A percentile compares a stretch with the other conserved stretches of the same genome.
These are phyloP conservation scores for Drosophila longiperda DNA, from an alignment of 2,888 invertebrate species.

Conservation along the genomic window DNA sequence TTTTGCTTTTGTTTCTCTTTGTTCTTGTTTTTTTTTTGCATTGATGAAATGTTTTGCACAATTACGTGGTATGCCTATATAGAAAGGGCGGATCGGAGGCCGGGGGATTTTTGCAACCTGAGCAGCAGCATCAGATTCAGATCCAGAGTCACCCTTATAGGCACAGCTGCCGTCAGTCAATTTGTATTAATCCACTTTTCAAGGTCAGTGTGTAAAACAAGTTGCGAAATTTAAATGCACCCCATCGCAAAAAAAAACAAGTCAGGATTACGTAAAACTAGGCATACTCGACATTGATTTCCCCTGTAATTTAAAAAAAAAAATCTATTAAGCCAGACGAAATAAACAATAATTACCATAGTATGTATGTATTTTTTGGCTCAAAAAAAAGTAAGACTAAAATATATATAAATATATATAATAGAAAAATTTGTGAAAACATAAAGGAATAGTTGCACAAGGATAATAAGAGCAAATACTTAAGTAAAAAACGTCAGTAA, in stretches of 20 bases:
- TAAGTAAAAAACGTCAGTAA: too few relatives aligned
- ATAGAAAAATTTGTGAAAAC: neutral
- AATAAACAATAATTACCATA: neutral
- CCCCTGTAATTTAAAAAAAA: constrained; percentile 9
- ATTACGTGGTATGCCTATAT: constrained; percentile 25
- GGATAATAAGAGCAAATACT: too few relatives aligned
- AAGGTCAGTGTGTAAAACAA: constrained; percentile 84
- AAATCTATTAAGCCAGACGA: neutral
- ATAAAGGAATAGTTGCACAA: too few relatives aligned
- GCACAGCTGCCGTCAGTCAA: constrained; percentile 65
- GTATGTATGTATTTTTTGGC: neutral
- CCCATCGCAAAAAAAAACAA: constrained; percentile 43
- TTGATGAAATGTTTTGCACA: constrained; percentile 57
- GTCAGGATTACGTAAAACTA: neutral
- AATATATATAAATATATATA: neutral
- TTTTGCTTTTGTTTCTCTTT: constrained; percentile 15
- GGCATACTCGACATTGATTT: neutral
- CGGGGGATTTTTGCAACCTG: constrained; percentile 53
- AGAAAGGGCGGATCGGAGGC: constrained; percentile 12
- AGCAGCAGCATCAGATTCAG: neutral
- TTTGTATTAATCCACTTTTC: constrained; percentile 82
- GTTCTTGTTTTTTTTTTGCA: constrained; percentile 28
- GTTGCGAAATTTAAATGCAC: constrained; percentile 69
- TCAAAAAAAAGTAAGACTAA: neutral
- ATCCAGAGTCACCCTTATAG: constrained; percentile 55